Base-by-base conservation (phyloP, 92 coral and sea anemone species). In the Muricea muricata region DNA sequence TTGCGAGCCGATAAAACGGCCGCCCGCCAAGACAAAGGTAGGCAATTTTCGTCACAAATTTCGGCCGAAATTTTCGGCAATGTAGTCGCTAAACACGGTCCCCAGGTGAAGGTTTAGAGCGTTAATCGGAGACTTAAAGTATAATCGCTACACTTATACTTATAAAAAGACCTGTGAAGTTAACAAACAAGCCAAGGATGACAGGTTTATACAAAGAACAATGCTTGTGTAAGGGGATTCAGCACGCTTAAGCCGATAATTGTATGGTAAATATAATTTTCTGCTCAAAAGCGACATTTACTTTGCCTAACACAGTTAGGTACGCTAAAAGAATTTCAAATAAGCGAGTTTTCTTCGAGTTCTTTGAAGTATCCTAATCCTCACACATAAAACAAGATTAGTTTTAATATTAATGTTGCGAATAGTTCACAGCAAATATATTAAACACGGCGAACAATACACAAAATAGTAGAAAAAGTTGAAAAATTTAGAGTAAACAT, bases 321-420 rank as follows among this genome's bases (percentile, higher is more conserved):
- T n/a, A 7, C 68, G 37, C 35, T 60, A 60, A 25, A 24, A 18
- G 68, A 29, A 25, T 23, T 25, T 60, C 68, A 63, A 63, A 63
- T 63, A 9, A 25, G 52, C 30, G 39, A 31, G 32, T 32, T 52
- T 52, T 75, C 60, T 47, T n/a, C 45, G 25, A 75, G 13, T 47
- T 50, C 46, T 25, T 75, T 35, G 65, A 75, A 73, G 79, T 73
- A 21, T 73, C 57, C 34, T 75, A 47, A 75, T 75, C 57, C 80
- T 9, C 28, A 75, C 26, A 14, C 37, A 5, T 34, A 25, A 52
- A 75, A 75, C 80, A 48, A 75, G 80, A 48, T 75, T 50, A 75
- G 57, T 35, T 48, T 47, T 50, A 47, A 75, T 47, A 75, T 47
- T 29, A 26, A 31, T 50, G 39, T 35, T 23, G 52, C 13, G 6